Conservation (phyloP, 2,113 vertebrate genomes). For the Mustela lutreola region DNA sequence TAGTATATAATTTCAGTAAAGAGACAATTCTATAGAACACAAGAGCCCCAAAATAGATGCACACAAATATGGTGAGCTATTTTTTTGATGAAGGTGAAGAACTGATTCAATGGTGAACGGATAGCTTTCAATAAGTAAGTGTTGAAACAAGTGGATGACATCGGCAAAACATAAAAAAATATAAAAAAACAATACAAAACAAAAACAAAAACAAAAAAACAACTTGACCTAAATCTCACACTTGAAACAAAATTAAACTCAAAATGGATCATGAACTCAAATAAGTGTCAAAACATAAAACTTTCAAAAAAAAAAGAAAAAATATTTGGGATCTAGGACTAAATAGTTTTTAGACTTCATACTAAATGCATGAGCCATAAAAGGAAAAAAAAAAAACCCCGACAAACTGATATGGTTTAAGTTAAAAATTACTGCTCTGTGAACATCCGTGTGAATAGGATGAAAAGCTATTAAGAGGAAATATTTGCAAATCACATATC, state of each 20-base stretch:
- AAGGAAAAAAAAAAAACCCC: background rate
- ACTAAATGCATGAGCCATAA: background rate
- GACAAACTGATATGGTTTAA: background rate
- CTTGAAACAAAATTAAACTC: background rate
- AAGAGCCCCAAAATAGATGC: background rate
- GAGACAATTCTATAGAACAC: background rate
- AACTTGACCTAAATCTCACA: background rate
- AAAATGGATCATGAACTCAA: background rate
- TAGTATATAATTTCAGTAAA: background rate
- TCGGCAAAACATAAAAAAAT: background rate
- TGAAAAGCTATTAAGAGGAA: background rate
- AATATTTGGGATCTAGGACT: background rate
- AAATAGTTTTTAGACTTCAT: background rate
- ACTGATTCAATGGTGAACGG: background rate
- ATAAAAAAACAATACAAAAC: too few species aligned
- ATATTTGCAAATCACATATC: background rate
- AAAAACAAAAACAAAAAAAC: too few species aligned
- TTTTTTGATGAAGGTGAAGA: background rate
- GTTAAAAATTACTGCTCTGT: slow-evolving; percentile 1
- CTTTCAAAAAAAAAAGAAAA: background rate
- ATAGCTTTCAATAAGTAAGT: background rate
- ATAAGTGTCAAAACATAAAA: background rate
- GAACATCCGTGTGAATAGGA: background rate
- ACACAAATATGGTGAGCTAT: background rate
- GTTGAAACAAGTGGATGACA: background rate